Base-by-base conservation (phyloP, 2,113 vertebrate genomes). In the Tamias sibiricus region DNA sequence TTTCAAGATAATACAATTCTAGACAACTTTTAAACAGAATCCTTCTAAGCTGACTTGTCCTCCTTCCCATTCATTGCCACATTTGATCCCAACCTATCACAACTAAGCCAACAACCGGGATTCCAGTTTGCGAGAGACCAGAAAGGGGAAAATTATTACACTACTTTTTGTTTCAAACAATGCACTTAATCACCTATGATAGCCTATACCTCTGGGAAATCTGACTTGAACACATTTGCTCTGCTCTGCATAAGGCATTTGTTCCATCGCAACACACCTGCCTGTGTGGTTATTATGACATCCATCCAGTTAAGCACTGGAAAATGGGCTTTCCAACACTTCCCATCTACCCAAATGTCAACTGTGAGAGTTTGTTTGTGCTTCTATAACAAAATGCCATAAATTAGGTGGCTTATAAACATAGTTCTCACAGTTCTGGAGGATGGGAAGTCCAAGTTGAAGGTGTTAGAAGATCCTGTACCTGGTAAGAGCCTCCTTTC, bases 61-160 rank as follows among this genome's bases (percentile, higher is more conserved):
- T 97, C 84, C 92, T 98, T 89, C 84, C 95, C 77, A 54, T 95
- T 10, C 12, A 49, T 12, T 49, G n/a, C 0, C 19, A 30, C 62
- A 89, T 94, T 98, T 87, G 90, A 64, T 86, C 72, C 52, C 54
- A 92, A 52, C 32, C 88, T 87, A 83, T 47, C 95, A 94, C 54
- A 96, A 8, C 4, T 37, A 77, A 49, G 84, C 47, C 92, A 96
- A 92, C 66, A 92, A 94, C 87, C 83, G 59, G n/a, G 17, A 94
- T 95, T 90, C 87, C 26, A 82, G 69, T 77, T 74, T 94, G n/a
- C 44, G 84, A 89, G 66, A 90, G 22, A n/a, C 20, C 35, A 94
- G 66, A 90, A 40, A 30, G 75, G n/a, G 1, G 97, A 96, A 10
- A 44, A 82, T 68, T 95, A 95, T 90, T 81, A 91, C 26, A 59